A percentile compares a stretch with the other conserved stretches of the same genome.
phyloP scores from a whole-genome alignment of 2,797 vertebrate genomes.

The Pangasius djambal region DNA sequence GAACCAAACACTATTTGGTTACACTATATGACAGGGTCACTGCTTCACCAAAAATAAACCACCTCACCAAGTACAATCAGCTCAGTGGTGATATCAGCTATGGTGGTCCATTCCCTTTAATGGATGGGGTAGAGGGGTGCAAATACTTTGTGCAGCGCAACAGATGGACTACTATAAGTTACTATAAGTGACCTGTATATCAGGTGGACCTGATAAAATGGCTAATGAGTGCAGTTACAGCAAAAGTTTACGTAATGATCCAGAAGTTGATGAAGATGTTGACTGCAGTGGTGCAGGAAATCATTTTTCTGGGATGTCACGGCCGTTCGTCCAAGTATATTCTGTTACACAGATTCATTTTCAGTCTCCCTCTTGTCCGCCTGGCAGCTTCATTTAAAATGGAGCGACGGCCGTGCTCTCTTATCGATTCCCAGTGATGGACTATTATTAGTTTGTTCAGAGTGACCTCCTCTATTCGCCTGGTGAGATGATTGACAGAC shows the following conservation, averaged over 20 bases:
- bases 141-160: not conserved
- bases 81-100: not conserved
- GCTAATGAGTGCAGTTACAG: not conserved
- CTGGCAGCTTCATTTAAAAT: not conserved
- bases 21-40: not conserved
- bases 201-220: too few species aligned
- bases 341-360: not conserved
- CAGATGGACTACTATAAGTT: not conserved
- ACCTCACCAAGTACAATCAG: not conserved
- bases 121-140: not conserved
- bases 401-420: not conserved
- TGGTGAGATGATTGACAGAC: conserved; percentile 23
- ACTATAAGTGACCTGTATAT: not conserved
- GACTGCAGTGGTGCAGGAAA: not conserved
- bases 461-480: not conserved
- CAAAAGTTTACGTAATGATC: not conserved
- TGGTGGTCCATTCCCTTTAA: not conserved
- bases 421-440: conserved; percentile 9
- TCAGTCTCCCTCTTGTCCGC: not conserved
- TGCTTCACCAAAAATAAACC: not conserved
- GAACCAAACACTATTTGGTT: not conserved
- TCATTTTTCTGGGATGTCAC: not conserved
- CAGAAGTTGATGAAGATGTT: not conserved
- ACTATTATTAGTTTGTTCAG: conserved; percentile 20
- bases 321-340: not conserved